Evolutionary conservation across 2,888 invertebrate genomes (phyloP), one percentile per base, ranked within the genome.

Genomic region (Polymixis lichenea): DNA sequence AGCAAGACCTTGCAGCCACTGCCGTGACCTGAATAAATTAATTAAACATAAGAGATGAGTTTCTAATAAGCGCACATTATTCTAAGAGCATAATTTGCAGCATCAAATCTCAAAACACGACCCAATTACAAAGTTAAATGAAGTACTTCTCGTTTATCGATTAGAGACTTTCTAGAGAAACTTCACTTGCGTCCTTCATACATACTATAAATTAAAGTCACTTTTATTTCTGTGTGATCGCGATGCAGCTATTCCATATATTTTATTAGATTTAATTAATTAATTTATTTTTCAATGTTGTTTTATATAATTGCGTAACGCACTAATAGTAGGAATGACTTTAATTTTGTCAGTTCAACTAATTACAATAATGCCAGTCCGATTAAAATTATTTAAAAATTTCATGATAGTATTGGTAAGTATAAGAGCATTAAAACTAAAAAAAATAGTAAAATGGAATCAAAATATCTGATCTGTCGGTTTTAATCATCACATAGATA

Each of bases 121-220:
- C 61, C 77, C 77, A 83, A 83, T 85, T 85, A 77, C 32, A 85
- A 85, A 84, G 76, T 83, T 77, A 77, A 81, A 83, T 80, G 46
- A 84, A 80, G 66, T 70, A 69, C 61, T 56, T 51, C 73, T 51
- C 22, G 64, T 83, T 32, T 75, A 72, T 74, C 64, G 71, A 84
- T 85, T 22, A 55, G 69, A 64, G 67, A 80, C 75, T 76, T 84
- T 84, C 76, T 80, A 81, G 68, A 76, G 72, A 83, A 81, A 77
- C 65, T 81, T 60, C 28, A 70, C 61, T 72, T 60, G 67, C 71
- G 67, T 77, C 77, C 70, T 77, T 62, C 38, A 25, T 43, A 49
- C 22, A 13, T 49, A 49, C 28, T 28, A 28, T 49, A 22, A 28
- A 22, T 32, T n/a, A n/a, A 25, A 46, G n/a, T 11, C 66, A 0